Evolutionary conservation across 1,140 invertebrate species (phyloP), one percentile per base, ranked within the genome.

Genomic region (Chlorops oryzae): DNA sequence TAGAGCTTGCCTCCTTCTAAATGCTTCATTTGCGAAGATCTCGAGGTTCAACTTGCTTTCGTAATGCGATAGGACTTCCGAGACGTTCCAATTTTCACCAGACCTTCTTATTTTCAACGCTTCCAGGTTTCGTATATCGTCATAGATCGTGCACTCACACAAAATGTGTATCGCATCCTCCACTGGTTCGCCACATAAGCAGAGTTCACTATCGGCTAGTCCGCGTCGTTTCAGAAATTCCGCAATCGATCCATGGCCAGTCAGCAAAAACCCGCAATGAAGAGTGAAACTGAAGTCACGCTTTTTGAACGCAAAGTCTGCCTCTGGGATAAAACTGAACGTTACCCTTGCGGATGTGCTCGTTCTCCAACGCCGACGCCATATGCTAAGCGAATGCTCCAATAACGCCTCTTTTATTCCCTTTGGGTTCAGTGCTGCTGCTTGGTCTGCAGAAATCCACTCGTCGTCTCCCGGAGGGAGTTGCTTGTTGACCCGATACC

Each of bases 181-280:
- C n/a, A n/a, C n/a, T n/a, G n/a, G n/a, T n/a, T n/a, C n/a, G n/a
- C n/a, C n/a, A n/a, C n/a, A n/a, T n/a, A n/a, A n/a, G n/a, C n/a
- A n/a, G n/a, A n/a, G n/a, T n/a, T n/a, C n/a, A n/a, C n/a, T n/a
- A n/a, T n/a, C n/a, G n/a, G n/a, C n/a, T n/a, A n/a, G n/a, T n/a
- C n/a, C n/a, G n/a, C n/a, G n/a, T n/a, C n/a, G n/a, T n/a, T n/a
- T n/a, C n/a, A n/a, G n/a, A n/a, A n/a, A n/a, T n/a, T n/a, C n/a
- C n/a, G n/a, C n/a, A 1, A 58, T 24, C 15, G 52, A 55, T 22
- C 52, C 55, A 41, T 55, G 51, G 15, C 51, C 56, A 5, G 51
- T 58, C 51, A 52, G 20, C 6, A 57, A 22, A 35, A 43, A 59
- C 2, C 46, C 41, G 13, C 43, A 15, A 17, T 17, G 15, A 10